Percentiles rank a stretch among this genome's conserved stretches.
Evolutionary conservation across 2,113 vertebrate species (phyloP).

Genomic region (Melanocharis versteri): DNA sequence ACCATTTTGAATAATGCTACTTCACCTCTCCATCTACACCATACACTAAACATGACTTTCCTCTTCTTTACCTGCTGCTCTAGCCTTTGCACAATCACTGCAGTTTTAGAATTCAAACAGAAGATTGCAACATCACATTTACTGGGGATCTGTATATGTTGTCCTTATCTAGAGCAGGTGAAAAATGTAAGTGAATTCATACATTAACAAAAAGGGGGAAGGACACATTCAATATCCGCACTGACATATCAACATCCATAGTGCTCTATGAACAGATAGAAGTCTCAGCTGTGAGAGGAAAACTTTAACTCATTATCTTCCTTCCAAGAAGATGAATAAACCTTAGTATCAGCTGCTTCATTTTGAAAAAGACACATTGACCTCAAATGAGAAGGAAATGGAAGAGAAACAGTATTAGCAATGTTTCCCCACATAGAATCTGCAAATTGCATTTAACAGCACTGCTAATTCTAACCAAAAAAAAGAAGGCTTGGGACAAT

Average conservation of each 20-base stretch:
- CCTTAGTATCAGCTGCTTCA: neutral
- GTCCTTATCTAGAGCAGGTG: neutral
- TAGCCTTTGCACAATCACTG: neutral
- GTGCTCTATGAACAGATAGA: neutral
- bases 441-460: neutral
- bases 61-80: neutral
- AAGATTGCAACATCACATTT: neutral
- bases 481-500: neutral
- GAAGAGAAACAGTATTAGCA: neutral
- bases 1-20: neutral
- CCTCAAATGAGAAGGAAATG: neutral
- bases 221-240: neutral
- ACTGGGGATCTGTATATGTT: neutral
- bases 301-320: neutral
- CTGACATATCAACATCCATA: neutral
- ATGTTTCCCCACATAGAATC: neutral
- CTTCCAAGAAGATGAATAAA: neutral
- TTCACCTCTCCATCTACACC: neutral
- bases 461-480: neutral
- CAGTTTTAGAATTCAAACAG: neutral
- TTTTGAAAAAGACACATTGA: neutral
- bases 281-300: neutral
- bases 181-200: neutral
- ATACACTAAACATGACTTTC: neutral
- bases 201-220: neutral